Evolutionary conservation across 2,888 invertebrate genomes (phyloP).

Genomic region (Parthenolecanium corni): DNA sequence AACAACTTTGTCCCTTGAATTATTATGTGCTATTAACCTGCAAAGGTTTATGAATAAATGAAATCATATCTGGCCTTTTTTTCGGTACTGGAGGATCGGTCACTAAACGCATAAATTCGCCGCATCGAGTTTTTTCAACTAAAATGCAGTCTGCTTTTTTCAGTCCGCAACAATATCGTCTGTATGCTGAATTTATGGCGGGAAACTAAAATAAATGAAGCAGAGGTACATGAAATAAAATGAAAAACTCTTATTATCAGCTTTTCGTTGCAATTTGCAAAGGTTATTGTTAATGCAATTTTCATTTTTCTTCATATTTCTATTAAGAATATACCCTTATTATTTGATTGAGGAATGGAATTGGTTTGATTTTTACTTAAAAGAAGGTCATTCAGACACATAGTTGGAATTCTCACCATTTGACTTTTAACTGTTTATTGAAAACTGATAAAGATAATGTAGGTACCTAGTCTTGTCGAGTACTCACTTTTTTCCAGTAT

Average conservation of each 20-base stretch:
- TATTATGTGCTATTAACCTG: slow-evolving; percentile 40
- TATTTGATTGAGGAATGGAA: no score
- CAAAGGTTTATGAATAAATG: slow-evolving; percentile 69
- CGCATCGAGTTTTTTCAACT: slow-evolving; percentile 50
- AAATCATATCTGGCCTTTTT: slow-evolving; percentile 70
- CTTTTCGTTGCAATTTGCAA: no score
- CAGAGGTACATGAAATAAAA: no score
- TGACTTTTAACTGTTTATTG: not conserved
- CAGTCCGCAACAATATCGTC: slow-evolving; percentile 70
- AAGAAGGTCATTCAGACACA: no score
- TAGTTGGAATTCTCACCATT: not conserved
- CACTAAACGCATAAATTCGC: slow-evolving; percentile 67
- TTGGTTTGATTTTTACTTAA: no score
- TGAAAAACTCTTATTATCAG: no score
- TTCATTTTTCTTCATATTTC: no score
- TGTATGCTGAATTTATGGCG: slow-evolving; percentile 54
- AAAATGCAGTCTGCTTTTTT: slow-evolving; percentile 75
- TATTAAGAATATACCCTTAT: no score
- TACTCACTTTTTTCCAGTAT: slow-evolving; percentile 48
- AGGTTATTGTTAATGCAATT: no score
- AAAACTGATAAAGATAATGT: not conserved
- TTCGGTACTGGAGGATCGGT: slow-evolving; percentile 70
- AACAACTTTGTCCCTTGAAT: no score
- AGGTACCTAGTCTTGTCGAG: no score
- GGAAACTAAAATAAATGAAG: slow-evolving; percentile 42